These are phyloP conservation scores for Tenthredo notha DNA, from an alignment of 2,888 invertebrate species.

Conservation along the genomic window DNA sequence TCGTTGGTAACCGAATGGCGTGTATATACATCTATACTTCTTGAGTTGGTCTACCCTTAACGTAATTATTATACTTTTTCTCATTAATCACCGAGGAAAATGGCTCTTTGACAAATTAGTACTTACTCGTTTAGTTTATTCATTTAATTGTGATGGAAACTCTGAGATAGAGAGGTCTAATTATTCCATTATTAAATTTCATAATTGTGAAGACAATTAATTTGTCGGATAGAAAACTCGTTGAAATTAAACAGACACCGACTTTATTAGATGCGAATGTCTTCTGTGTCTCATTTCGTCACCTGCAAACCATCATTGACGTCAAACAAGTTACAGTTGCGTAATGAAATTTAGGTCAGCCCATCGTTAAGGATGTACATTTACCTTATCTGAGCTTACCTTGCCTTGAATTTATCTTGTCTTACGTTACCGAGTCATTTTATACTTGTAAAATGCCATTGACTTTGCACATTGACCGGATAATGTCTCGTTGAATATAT, in stretches of 20 bases:
- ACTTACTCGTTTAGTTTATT: background rate
- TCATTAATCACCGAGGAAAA: background rate
- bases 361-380: background rate
- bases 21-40: background rate
- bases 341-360: background rate
- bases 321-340: background rate
- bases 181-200: too few species aligned
- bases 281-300: background rate
- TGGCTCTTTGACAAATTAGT: background rate
- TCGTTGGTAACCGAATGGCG: slow-evolving; percentile 6
- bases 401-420: background rate
- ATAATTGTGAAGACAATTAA: background rate
- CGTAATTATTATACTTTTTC: slow-evolving; percentile 26
- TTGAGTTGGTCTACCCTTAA: background rate
- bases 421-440: background rate
- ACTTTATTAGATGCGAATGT: background rate
- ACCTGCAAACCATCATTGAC: background rate
- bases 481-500: background rate
- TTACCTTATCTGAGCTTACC: background rate
- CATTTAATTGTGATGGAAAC: background rate
- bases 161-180: background rate
- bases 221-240: background rate
- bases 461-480: background rate
- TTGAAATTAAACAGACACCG: background rate
- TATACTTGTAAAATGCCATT: background rate